A percentile compares a stretch with the other conserved stretches of the same genome.
Evolutionary conservation across 2,113 vertebrate genomes (phyloP).

Genomic region (Myodes glareolus): DNA sequence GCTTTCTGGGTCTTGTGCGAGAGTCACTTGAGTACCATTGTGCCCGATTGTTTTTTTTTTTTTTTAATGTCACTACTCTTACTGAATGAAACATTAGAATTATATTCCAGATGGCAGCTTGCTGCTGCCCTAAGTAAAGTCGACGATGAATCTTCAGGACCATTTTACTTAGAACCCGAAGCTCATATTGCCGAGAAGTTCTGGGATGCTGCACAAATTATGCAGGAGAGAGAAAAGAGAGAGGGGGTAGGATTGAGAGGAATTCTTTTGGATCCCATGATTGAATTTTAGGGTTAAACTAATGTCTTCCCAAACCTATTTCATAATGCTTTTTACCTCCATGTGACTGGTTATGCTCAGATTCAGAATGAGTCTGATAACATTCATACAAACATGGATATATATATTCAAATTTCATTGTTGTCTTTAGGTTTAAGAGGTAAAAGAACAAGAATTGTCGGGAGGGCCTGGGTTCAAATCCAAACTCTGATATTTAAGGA

Average conservation of each 20-base stretch:
- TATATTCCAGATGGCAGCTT: constrained; percentile 3
- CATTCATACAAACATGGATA: background rate
- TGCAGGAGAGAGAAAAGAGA: background rate
- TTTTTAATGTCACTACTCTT: background rate
- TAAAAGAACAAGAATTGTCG: background rate
- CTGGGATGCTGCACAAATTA: background rate
- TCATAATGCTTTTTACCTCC: background rate
- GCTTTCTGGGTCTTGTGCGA: background rate
- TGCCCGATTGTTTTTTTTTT: background rate
- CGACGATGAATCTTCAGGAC: background rate
- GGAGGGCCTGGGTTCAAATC: constrained; percentile 7
- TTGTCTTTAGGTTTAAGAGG: background rate
- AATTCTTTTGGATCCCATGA: background rate
- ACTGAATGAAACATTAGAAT: background rate
- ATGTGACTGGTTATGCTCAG: constrained; percentile 7
- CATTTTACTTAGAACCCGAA: constrained; percentile 3
- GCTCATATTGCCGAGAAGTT: constrained; percentile 36
- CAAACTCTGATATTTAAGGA: background rate
- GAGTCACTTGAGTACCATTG: background rate
- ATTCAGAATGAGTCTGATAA: constrained; percentile 12
- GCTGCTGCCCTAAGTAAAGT: constrained; percentile 7
- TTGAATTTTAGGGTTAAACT: constrained; percentile 28
- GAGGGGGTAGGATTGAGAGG: background rate
- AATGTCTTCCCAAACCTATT: constrained; percentile 60
- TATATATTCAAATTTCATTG: too few relatives aligned